Evolutionary conservation across 2,888 invertebrate species (phyloP), one percentile per base, ranked within the genome.

Genomic region (Gymnocheta viridis): DNA sequence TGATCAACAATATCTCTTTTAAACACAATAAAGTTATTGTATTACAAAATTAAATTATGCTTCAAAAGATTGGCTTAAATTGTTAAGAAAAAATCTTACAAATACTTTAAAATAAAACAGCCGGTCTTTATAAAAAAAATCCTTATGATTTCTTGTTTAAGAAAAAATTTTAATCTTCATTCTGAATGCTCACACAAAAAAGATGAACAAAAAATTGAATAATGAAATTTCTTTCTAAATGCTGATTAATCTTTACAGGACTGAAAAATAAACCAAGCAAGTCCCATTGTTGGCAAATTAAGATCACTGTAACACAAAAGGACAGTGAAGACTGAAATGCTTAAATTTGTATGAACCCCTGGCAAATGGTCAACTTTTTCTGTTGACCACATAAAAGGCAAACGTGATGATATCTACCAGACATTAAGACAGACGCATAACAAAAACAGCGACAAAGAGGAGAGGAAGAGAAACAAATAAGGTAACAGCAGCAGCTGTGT

Each of bases 301-400:
- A 78, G 73, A 73, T 78, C 62, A 47, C 27, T 29, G 60, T 24
- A 69, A 54, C 9, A 51, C 14, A 49, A 22, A 10, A 19, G 22
- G 49, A 22, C n/a, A n/a, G n/a, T n/a, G 49, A 22, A 22, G 7
- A 49, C 19, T 22, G 7, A 22, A 51, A 51, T 14, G 9, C 14
- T 9, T 19, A 47, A 56, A 2, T 38, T 27, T 56, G 66, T 51
- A 32, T 41, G 56, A 78, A 29, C 7, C 41, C 47, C 60, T 38
- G 24, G 56, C 78, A 74, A 82, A 82, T 82, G 82, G 78, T 69
- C 73, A 73, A 62, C n/a, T 44, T 24, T 67, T 67, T 47, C 17
- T 82, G 2, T 29, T 82, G 82, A 82, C 82, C 82, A 82, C 82
- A 82, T 5, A 47, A 82, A 82, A 78, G 78, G 82, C 82, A 78